Conservation (phyloP, 2,113 vertebrate genomes). For the Podarcis raffonei region DNA sequence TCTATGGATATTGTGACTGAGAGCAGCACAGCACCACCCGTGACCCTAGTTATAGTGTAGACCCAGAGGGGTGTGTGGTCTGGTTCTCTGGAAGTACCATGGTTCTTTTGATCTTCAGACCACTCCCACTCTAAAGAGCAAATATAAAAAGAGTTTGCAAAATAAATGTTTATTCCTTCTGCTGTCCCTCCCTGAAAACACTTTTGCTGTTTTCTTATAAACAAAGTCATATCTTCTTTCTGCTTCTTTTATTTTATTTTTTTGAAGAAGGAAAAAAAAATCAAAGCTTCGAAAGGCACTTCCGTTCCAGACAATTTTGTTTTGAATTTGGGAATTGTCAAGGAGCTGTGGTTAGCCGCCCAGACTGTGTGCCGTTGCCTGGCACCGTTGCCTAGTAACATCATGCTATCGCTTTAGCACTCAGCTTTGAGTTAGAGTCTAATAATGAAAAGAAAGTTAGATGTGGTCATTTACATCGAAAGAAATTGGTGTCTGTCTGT, state of each 20-base stretch:
- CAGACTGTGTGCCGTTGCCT: background rate
- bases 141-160: background rate
- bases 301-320: background rate
- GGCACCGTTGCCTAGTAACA: conserved; percentile 1
- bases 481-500: background rate
- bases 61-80: background rate
- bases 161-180: background rate
- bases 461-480: accelerated
- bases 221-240: background rate
- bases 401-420: background rate
- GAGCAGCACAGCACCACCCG: too few relatives aligned
- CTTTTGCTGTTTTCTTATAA: background rate
- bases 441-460: background rate
- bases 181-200: too few relatives aligned
- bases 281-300: background rate
- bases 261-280: background rate
- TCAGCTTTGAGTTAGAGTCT: background rate
- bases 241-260: too few relatives aligned
- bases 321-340: accelerated
- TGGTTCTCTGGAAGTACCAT: background rate
- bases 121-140: background rate
- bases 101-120: background rate
- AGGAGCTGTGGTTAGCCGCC: background rate
- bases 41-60: background rate
- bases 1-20: too few relatives aligned